Conservation (phyloP, 2,888 invertebrate genomes). For the Spisula solida region DNA sequence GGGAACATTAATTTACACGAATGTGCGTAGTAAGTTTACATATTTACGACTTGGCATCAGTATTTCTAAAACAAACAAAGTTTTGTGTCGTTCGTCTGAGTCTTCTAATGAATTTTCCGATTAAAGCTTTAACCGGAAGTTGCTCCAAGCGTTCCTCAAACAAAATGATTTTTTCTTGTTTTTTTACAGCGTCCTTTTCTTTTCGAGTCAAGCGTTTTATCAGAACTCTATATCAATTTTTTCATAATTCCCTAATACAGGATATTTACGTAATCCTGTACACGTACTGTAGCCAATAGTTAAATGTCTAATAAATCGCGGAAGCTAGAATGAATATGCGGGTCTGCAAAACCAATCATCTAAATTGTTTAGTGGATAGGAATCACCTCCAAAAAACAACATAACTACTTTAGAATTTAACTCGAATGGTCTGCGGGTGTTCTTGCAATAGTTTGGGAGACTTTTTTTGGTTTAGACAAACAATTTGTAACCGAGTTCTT, state of each 20-base stretch:
- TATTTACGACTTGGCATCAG: no score
- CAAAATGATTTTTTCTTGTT: background rate
- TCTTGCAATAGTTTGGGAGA: background rate
- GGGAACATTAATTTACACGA: no score
- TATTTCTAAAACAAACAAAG: no score
- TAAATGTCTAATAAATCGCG: background rate
- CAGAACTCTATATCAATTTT: background rate
- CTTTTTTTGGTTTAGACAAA: background rate
- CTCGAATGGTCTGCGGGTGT: background rate
- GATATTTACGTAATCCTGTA: background rate
- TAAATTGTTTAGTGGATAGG: background rate
- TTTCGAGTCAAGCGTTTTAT: background rate
- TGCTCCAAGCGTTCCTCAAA: no score
- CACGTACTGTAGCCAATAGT: background rate
- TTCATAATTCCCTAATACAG: background rate
- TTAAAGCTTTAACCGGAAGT: background rate
- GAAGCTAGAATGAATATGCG: background rate
- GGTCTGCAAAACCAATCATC: conserved; percentile 9
- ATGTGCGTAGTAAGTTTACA: no score
- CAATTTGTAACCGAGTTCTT: background rate
- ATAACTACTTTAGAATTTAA: background rate
- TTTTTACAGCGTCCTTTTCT: background rate
- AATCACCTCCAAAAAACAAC: conserved; percentile 15
- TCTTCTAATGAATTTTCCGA: no score
- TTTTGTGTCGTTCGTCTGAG: no score